phyloP scores from a whole-genome alignment of 1,140 invertebrate species.

The Tetragnatha versicolor region DNA sequence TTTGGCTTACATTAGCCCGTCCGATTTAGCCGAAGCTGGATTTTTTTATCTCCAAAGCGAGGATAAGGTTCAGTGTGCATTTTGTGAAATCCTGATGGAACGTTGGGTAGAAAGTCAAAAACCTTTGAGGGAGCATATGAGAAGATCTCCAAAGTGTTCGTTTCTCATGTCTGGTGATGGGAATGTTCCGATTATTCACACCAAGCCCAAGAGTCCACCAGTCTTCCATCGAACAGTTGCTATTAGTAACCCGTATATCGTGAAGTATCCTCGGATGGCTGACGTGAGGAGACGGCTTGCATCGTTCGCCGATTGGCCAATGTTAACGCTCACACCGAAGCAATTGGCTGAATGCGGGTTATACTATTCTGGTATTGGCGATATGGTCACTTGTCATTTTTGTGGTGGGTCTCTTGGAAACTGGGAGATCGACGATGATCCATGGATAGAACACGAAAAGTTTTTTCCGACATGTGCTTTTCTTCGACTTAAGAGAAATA shows the following conservation, averaged over 20 bases:
- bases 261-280: constrained; percentile 44
- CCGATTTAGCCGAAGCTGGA: constrained; percentile 79
- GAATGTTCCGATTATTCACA: background rate
- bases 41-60: constrained; percentile 76
- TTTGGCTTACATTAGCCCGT: constrained; percentile 69
- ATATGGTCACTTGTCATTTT: constrained; percentile 84
- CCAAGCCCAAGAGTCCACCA: background rate
- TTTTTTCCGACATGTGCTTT: constrained; percentile 83
- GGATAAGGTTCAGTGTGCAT: constrained; percentile 85
- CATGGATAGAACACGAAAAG: constrained; percentile 85
- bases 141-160: constrained; percentile 64
- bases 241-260: no score
- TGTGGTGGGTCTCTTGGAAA: constrained; percentile 86
- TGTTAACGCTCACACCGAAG: constrained; percentile 76
- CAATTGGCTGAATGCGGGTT: constrained; percentile 86
- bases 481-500: constrained; percentile 66
- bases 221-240: background rate
- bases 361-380: constrained; percentile 82
- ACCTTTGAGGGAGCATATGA: constrained; percentile 78
- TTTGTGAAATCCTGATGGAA: constrained; percentile 75
- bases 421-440: constrained; percentile 84
- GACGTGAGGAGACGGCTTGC: constrained; percentile 27
- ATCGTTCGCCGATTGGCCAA: constrained; percentile 53
- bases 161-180: constrained; percentile 54
- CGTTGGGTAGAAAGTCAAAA: constrained; percentile 77